Evolutionary conservation across 1,140 invertebrate species (phyloP), one percentile per base, ranked within the genome.

Genomic region (Papilio aristodemus): DNA sequence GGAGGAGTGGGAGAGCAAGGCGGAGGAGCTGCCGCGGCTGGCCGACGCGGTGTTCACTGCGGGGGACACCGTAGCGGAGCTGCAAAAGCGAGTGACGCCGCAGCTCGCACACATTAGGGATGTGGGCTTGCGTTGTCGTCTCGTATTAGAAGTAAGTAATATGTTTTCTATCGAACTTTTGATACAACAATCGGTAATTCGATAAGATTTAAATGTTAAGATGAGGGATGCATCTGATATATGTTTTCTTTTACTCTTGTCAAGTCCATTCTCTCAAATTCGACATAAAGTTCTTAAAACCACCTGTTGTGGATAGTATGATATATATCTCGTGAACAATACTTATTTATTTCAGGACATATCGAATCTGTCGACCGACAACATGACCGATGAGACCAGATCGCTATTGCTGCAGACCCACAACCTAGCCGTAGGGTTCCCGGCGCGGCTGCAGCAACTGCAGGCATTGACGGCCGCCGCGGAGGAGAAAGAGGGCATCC

Each of bases 401-500:
- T 58, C 75, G 0, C 70, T 74, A 0, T 32, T 91, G 0, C 74
- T 84, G 0, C 77, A 76, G 6, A 70, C 76, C 10, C 80, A 83
- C 19, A 81, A 80, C 66, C 71, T 85, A 1, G 80, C 77, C 13
- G 73, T 83, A 11, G 70, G 71, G 0, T 83, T 87, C 41, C 87
- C 89, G 0, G 37, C 69, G 1, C 22, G 81, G 36, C 58, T 72
- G 0, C 67, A 83, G 0, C 83, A 86, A 22, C 71, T 90, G n/a
- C 68, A 63, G 8, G 73, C 69, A 6, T 78, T 91, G 4, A 92
- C 85, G 8, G 80, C 90, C 6, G 89, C 89, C 10, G 89, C 93
- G 0, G 90, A 90, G 68, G 92, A 93, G 72, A 94, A 93, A 70
- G 94, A 94, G 75, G 93, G 93, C 68, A 93, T 93, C 64, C 82